A percentile compares a stretch with the other conserved stretches of the same genome.
These are phyloP conservation scores for Drosophila rhopaloa DNA, from an alignment of 1,140 invertebrate species.

Conservation along the genomic window DNA sequence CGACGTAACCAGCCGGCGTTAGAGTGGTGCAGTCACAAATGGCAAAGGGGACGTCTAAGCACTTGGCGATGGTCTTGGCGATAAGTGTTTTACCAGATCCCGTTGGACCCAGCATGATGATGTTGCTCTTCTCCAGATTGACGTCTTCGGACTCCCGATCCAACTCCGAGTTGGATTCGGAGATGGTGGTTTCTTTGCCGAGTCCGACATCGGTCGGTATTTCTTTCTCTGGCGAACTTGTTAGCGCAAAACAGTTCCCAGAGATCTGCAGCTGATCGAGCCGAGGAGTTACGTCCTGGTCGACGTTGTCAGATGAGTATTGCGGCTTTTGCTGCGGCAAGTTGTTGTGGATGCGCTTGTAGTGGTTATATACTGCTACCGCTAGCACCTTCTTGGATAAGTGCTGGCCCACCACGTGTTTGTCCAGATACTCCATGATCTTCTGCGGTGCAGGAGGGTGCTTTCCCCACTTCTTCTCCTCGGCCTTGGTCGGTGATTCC, in stretches of 20 bases:
- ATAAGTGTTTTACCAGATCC: constrained; percentile 99
- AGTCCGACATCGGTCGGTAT: constrained; percentile 85
- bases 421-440: constrained; percentile 98
- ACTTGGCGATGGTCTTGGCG: constrained; percentile 98
- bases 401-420: constrained; percentile 98
- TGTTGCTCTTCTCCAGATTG: constrained; percentile 98
- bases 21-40: constrained; percentile 99
- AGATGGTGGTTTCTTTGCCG: too few relatives aligned
- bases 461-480: constrained; percentile 88
- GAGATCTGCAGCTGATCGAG: constrained; percentile 92
- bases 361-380: constrained; percentile 99
- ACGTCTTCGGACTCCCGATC: constrained; percentile 80
- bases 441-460: constrained; percentile 97
- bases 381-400: constrained; percentile 98
- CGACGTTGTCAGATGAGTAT: constrained; percentile 71
- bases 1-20: constrained; percentile 99
- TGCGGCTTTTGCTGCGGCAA: constrained; percentile 87
- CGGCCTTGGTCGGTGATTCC: constrained; percentile 88
- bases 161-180: too few relatives aligned
- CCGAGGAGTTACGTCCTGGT: constrained; percentile 78
- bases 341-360: constrained; percentile 98
- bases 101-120: constrained; percentile 97
- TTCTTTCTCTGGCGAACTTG: constrained; percentile 83
- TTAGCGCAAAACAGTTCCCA: constrained; percentile 89
- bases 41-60: constrained; percentile 98